A percentile compares a stretch with the other conserved stretches of the same genome.
These are phyloP conservation scores for Dendrocopos noguchii DNA, from an alignment of 2,113 vertebrate species.

Conservation along the genomic window DNA sequence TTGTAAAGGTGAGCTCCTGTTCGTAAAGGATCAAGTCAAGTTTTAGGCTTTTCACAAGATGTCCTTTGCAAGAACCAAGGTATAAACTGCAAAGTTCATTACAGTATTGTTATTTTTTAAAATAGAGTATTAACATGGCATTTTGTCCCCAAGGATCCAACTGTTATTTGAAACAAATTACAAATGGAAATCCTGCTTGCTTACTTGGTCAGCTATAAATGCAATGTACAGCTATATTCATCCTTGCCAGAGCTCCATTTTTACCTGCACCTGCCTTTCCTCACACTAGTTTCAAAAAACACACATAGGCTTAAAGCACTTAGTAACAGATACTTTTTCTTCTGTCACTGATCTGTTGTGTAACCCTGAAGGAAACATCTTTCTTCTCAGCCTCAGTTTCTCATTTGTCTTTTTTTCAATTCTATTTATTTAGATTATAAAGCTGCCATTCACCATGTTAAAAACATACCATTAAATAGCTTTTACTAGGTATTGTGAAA, in stretches of 20 bases:
- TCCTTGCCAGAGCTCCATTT: background rate
- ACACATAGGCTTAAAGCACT: background rate
- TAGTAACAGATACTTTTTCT: background rate
- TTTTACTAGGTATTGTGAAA: background rate
- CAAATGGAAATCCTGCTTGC: background rate
- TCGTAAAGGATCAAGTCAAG: background rate
- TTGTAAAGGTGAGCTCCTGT: background rate
- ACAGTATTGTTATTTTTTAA: background rate
- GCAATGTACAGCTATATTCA: background rate
- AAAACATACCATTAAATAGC: background rate
- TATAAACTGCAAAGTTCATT: background rate
- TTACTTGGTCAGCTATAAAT: background rate
- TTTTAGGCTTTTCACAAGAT: background rate
- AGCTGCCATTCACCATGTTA: background rate
- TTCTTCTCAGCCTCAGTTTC: background rate
- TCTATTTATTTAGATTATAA: background rate
- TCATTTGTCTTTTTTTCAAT: background rate
- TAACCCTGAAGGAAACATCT: background rate
- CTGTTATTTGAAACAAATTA: background rate
- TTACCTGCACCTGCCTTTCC: background rate
- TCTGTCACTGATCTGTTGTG: background rate
- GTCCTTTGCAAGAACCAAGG: background rate
- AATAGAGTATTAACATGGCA: fast-evolving
- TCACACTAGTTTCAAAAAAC: background rate
- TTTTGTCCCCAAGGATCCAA: background rate